A percentile compares a stretch with the other conserved stretches of the same genome.
Conservation (phyloP, 2,888 invertebrate genomes). For the Gari tellinella region DNA sequence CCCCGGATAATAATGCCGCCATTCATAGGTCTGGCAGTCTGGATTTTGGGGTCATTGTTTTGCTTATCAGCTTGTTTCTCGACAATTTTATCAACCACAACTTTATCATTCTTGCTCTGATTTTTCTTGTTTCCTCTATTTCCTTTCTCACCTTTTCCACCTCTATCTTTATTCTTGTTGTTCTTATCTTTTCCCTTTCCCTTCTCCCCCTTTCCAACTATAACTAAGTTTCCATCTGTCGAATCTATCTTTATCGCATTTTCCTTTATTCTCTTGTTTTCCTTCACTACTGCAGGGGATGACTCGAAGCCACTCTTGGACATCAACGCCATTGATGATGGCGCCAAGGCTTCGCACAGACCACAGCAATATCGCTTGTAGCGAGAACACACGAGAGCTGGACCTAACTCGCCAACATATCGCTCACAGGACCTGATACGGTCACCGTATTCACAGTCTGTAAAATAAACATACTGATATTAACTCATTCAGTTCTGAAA, state of each 20-base stretch:
- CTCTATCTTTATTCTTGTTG: slow-evolving; percentile 1
- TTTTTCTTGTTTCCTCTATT: background rate
- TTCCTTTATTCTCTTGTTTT: background rate
- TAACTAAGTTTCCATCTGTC: slow-evolving; percentile 8
- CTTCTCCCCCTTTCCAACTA: slow-evolving; percentile 9
- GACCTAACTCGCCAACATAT: slow-evolving; percentile 35
- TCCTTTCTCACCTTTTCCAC: background rate
- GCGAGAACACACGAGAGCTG: slow-evolving; percentile 26
- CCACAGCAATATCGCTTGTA: slow-evolving; percentile 52
- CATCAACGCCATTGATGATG: background rate
- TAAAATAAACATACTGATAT: slow-evolving; percentile 18
- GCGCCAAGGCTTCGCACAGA: slow-evolving; percentile 13
- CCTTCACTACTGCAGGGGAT: background rate
- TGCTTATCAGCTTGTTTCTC: no score
- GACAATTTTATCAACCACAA: no score
- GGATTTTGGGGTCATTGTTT: no score
- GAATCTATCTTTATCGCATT: background rate
- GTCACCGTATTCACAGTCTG: slow-evolving; percentile 77
- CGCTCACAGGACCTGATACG: slow-evolving; percentile 63
- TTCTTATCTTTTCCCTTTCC: background rate
- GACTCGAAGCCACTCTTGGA: background rate
- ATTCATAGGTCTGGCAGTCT: no score
- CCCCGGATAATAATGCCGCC: no score
- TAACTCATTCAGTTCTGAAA: no score
- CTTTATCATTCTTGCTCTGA: background rate